Percentiles rank a stretch among this genome's conserved stretches.
phyloP scores from a whole-genome alignment of 2,113 vertebrate species.

The Xenus cinereus region DNA sequence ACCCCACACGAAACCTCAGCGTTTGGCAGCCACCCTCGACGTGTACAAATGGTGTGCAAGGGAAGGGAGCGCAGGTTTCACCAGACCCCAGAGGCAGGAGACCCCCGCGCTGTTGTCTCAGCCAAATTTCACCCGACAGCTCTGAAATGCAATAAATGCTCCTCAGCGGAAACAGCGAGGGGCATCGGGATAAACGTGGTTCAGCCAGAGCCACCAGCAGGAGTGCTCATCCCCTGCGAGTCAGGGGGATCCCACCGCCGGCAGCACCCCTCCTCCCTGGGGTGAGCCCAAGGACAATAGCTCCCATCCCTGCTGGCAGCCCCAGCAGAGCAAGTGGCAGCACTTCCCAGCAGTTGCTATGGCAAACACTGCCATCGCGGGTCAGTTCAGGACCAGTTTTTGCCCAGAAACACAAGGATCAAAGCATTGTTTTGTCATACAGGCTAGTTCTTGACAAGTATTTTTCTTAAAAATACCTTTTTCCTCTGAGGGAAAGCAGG shows the following conservation, averaged over 20 bases:
- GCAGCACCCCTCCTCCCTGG: background rate
- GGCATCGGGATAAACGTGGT: constrained; percentile 11
- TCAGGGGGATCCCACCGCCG: rapidly evolving
- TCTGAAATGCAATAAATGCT: background rate
- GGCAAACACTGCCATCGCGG: background rate
- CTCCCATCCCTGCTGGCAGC: background rate
- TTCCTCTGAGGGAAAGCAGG: background rate
- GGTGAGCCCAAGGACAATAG: rapidly evolving
- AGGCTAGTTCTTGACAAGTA: background rate
- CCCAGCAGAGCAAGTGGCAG: background rate
- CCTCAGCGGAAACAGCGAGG: background rate
- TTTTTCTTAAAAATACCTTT: background rate
- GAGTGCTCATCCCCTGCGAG: constrained; percentile 2
- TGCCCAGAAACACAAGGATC: background rate
- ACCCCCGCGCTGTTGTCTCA: background rate
- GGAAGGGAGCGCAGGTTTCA: background rate
- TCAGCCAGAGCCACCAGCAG: background rate
- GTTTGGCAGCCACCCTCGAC: background rate
- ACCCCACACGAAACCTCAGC: rapidly evolving
- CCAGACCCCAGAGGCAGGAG: background rate
- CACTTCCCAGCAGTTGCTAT: background rate
- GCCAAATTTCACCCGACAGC: background rate
- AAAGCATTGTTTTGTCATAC: background rate
- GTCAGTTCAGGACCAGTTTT: background rate
- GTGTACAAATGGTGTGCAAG: background rate